Percentiles rank a stretch among this genome's conserved stretches.
Evolutionary conservation across 2,797 vertebrate species (phyloP).

Genomic region (Pipistrellus pygmaeus): DNA sequence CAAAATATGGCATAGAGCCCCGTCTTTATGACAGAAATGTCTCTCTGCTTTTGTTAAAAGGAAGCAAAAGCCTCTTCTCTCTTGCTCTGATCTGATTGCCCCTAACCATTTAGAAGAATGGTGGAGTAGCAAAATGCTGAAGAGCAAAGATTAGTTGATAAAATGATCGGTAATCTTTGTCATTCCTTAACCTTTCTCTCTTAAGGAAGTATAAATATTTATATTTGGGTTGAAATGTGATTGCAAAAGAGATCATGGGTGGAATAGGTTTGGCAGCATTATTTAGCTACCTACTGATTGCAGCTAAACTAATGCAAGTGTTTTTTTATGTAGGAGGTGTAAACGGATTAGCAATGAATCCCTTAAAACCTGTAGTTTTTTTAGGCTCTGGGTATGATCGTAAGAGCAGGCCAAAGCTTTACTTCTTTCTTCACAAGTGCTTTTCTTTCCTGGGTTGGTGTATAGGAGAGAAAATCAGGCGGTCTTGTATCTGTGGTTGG

Average conservation of each 20-base stretch:
- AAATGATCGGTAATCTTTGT: neutral
- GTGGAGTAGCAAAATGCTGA: neutral
- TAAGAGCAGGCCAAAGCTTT: slow-evolving; percentile 41
- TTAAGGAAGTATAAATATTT: slow-evolving; percentile 58
- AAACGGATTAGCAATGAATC: neutral
- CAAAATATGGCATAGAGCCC: neutral
- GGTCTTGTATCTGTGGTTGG: neutral
- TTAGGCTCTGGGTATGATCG: neutral
- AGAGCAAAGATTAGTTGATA: neutral
- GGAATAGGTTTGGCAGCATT: neutral
- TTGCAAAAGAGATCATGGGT: slow-evolving; percentile 35
- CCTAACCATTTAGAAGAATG: slow-evolving; percentile 58
- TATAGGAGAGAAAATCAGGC: slow-evolving; percentile 25
- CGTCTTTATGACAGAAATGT: slow-evolving; percentile 26
- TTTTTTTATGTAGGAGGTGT: neutral
- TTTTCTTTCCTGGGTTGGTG: slow-evolving; percentile 45
- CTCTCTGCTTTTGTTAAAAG: slow-evolving; percentile 39
- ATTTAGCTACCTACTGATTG: slow-evolving; percentile 6
- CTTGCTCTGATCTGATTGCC: slow-evolving; percentile 40
- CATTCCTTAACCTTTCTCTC: slow-evolving; percentile 28
- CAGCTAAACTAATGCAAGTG: slow-evolving; percentile 18
- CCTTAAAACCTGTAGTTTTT: slow-evolving; percentile 5
- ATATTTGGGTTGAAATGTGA: slow-evolving; percentile 24
- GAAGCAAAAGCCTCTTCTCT: slow-evolving; percentile 57
- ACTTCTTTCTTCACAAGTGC: slow-evolving; percentile 23